Base-by-base conservation (phyloP, 2,888 invertebrate genomes). In the Eilema caniola region DNA sequence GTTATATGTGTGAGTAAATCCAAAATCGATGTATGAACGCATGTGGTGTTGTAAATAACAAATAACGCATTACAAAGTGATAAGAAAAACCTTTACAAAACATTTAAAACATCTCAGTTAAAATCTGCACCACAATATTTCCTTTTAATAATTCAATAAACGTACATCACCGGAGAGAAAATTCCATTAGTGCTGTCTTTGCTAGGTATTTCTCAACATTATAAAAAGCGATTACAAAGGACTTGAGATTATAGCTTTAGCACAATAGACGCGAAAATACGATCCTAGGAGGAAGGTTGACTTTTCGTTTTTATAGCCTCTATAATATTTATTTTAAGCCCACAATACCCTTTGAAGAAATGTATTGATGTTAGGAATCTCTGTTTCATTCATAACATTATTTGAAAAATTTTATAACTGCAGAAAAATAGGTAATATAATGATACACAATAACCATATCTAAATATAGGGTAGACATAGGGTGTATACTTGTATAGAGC, bases 191-290 rank as follows among this genome's bases (percentile, higher is more conserved):
- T 24, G 25, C 25, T 59, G 25, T 59, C 24, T 59, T 59, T 59
- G 25, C 25, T 14, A 59, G 25, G 23, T 14, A 59, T 10, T 59
- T 59, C 3, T 53, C 53, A 66, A 63, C 68, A 65, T 67, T 63
- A 75, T 65, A 66, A 77, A 65, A 20, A 2, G 31, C 31, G 20
- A 23, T n/a, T n/a, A n/a, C 20, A 41, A 24, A 64, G 23, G 41
- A 20, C 8, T 23, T 41, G 62, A 63, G 41, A 23, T 63, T 37
- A 63, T 59, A 59, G 24, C 57, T 59, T 4, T 23, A 59, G 57
- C 57, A 59, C 25, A 59, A 59, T 59, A 59, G 24, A 59, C 25
- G 57, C 11, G 57, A 59, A 59, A 59, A 59, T 59, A 59, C 14
- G 23, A 14, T 23, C 57, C 25, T 59, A 14, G 24, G 25, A 8